phyloP scores from a whole-genome alignment of 2,888 invertebrate genomes.

The Pherbina coryleti region DNA sequence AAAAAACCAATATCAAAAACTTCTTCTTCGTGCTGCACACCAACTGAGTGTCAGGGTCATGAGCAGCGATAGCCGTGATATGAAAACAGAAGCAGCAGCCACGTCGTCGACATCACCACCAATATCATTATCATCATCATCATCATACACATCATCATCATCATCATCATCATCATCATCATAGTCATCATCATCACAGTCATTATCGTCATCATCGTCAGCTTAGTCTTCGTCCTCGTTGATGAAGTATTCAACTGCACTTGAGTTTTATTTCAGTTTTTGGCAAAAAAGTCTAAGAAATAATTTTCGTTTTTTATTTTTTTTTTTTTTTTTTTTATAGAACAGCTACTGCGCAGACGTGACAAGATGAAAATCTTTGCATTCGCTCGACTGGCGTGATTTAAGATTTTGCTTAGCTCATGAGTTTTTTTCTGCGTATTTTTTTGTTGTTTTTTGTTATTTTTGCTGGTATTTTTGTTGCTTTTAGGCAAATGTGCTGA shows the following conservation, averaged over 20 bases:
- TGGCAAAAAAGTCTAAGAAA: neutral
- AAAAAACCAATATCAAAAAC: no score
- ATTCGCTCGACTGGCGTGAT: conserved; percentile 29
- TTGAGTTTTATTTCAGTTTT: neutral
- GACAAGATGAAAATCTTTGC: conserved; percentile 54
- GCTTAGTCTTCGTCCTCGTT: neutral
- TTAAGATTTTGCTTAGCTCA: conserved; percentile 14
- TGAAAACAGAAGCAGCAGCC: conserved; percentile 17
- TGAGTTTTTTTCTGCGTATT: neutral
- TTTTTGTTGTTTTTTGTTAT: neutral
- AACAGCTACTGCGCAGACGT: conserved; percentile 46
- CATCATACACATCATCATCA: no score
- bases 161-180: no score
- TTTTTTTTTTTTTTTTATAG: neutral
- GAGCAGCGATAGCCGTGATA: neutral
- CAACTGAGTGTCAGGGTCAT: conserved; percentile 24
- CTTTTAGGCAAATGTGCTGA: conserved; percentile 10
- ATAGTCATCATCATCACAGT: no score
- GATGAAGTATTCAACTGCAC: conserved; percentile 18
- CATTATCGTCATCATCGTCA: no score
- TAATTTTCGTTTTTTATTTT: neutral
- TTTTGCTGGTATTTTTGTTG: neutral
- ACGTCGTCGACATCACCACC: neutral
- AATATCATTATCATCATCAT: no score
- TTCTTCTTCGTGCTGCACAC: conserved; percentile 10